Evolutionary conservation across 2,888 invertebrate genomes (phyloP).

Genomic region (Copidosoma aretas): DNA sequence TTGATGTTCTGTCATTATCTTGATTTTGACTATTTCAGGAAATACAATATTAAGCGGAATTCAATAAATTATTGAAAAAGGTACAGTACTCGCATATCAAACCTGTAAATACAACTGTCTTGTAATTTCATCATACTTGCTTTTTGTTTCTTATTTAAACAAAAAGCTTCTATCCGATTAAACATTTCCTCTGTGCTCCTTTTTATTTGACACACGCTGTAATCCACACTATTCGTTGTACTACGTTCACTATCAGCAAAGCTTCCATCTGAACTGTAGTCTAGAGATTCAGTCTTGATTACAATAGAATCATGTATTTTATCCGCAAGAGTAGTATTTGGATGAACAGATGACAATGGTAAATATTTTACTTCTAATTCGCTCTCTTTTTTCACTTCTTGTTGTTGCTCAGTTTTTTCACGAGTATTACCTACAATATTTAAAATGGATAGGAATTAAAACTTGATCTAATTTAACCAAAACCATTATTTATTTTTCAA

Average conservation of each 20-base stretch:
- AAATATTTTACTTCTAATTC: too few relatives aligned
- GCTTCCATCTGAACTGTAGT: not conserved
- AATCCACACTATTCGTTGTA: conserved; percentile 52
- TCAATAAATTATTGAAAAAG: not conserved
- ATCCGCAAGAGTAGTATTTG: conserved; percentile 26
- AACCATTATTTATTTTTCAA: not conserved
- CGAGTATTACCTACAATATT: not conserved
- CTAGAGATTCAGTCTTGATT: conserved; percentile 11
- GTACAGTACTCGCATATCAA: conserved; percentile 13
- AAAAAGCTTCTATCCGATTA: conserved; percentile 76
- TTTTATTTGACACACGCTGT: conserved; percentile 72
- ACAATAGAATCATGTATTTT: conserved; percentile 30
- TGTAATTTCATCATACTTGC: conserved; percentile 75
- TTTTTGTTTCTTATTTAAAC: conserved; percentile 77
- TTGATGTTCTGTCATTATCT: conserved; percentile 63
- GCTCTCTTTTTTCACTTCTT: not conserved
- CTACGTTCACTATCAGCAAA: not conserved
- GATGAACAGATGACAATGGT: not conserved
- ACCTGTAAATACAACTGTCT: conserved; percentile 71
- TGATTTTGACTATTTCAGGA: conserved; percentile 4
- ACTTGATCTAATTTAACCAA: not conserved
- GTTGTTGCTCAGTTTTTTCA: not conserved
- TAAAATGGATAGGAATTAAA: not conserved
- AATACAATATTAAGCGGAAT: not conserved
- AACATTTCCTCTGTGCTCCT: conserved; percentile 72